Conservation (phyloP, 2,113 vertebrate genomes). For the Echinops telfairi region DNA sequence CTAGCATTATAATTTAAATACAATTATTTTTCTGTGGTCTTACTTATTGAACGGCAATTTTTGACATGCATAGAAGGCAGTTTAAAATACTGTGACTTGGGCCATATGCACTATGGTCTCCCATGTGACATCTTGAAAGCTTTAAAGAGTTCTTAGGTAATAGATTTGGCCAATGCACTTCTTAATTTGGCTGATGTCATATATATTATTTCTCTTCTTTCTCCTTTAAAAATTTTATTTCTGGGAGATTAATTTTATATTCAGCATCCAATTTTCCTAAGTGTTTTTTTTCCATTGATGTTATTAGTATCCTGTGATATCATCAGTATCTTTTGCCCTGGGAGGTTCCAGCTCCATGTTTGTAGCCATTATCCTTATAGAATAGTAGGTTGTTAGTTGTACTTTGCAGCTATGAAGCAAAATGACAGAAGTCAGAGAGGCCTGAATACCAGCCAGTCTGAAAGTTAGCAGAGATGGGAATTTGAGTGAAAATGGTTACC, state of each 20-base stretch:
- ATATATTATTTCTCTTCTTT: background rate
- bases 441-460: background rate
- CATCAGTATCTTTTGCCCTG: background rate
- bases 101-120: too few species aligned
- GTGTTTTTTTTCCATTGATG: background rate
- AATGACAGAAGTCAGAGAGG: slow-evolving; percentile 12
- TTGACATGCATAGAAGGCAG: too few species aligned
- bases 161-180: background rate
- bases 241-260: background rate
- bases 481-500: background rate
- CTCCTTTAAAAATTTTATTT: background rate
- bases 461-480: background rate
- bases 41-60: too few species aligned
- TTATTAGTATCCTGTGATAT: background rate
- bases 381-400: too few species aligned
- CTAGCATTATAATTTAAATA: background rate
- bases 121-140: too few species aligned
- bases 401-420: background rate
- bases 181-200: background rate
- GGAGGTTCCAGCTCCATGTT: background rate
- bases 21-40: background rate
- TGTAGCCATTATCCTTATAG: background rate
- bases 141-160: too few species aligned
- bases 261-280: background rate
- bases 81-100: too few species aligned